phyloP scores from a whole-genome alignment of 1,140 invertebrate species.

The Aphis gossypii region DNA sequence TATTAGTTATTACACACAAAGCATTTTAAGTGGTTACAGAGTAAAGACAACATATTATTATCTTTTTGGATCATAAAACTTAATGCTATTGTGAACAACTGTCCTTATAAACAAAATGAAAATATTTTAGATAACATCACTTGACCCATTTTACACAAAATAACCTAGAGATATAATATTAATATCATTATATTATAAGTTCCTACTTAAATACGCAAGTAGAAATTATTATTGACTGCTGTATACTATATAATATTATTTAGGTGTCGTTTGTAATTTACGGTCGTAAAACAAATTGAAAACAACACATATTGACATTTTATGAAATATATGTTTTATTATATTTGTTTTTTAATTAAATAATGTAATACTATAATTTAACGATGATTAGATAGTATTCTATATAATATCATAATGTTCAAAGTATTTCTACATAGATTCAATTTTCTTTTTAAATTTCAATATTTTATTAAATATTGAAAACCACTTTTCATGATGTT shows the following conservation, averaged over 20 bases:
- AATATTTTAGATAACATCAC: neutral
- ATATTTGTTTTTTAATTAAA: neutral
- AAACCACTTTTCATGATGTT: neutral
- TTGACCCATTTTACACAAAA: neutral
- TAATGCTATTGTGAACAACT: neutral
- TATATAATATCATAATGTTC: neutral
- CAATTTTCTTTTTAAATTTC: neutral
- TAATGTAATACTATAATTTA: neutral
- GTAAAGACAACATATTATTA: slow-evolving; percentile 4
- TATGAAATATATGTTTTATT: neutral
- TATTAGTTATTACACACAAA: neutral
- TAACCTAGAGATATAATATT: neutral
- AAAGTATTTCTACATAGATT: too few species aligned
- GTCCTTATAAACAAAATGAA: neutral
- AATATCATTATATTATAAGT: neutral
- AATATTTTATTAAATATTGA: neutral
- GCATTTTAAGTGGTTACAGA: neutral
- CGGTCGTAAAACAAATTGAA: neutral
- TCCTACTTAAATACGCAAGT: neutral
- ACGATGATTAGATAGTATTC: too few species aligned
- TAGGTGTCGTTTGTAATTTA: neutral
- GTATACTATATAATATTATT: neutral
- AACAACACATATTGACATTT: neutral
- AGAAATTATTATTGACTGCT: neutral
- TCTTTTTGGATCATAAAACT: neutral